Evolutionary conservation across 2,888 invertebrate species (phyloP).

Genomic region (Stenchaetothrips biformis): DNA sequence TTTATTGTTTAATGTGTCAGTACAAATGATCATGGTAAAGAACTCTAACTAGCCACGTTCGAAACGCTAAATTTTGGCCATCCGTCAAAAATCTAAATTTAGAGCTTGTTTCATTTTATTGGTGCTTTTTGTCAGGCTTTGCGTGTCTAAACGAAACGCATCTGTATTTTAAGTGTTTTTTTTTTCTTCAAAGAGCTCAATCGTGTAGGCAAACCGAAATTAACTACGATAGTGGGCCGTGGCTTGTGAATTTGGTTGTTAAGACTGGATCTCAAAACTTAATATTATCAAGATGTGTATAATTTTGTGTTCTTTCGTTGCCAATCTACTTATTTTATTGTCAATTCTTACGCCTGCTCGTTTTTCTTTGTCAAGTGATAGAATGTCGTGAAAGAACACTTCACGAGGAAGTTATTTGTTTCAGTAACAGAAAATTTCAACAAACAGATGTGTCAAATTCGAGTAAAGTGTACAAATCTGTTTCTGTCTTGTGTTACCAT

Average conservation of each 20-base stretch:
- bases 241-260: conserved; percentile 23
- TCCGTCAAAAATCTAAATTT: too few relatives aligned
- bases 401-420: conserved; percentile 4
- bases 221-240: conserved; percentile 15
- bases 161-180: not conserved
- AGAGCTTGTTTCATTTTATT: not conserved
- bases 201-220: conserved; percentile 14
- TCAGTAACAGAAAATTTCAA: conserved; percentile 1
- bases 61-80: too few relatives aligned
- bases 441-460: conserved; percentile 25
- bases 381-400: not conserved
- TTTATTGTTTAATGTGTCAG: conserved; percentile 21
- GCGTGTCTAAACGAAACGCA: not conserved
- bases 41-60: not conserved
- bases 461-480: conserved; percentile 21
- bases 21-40: conserved; percentile 11
- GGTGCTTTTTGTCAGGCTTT: not conserved
- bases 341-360: conserved; percentile 21
- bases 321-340: conserved; percentile 25
- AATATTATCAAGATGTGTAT: conserved; percentile 12
- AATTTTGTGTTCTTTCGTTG: conserved; percentile 25
- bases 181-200: not conserved
- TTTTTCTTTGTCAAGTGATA: conserved; percentile 8
- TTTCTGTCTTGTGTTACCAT: conserved; percentile 25
- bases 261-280: conserved; percentile 25